Base-by-base conservation (phyloP, 2,113 vertebrate genomes). In the Atlantisia rogersi region DNA sequence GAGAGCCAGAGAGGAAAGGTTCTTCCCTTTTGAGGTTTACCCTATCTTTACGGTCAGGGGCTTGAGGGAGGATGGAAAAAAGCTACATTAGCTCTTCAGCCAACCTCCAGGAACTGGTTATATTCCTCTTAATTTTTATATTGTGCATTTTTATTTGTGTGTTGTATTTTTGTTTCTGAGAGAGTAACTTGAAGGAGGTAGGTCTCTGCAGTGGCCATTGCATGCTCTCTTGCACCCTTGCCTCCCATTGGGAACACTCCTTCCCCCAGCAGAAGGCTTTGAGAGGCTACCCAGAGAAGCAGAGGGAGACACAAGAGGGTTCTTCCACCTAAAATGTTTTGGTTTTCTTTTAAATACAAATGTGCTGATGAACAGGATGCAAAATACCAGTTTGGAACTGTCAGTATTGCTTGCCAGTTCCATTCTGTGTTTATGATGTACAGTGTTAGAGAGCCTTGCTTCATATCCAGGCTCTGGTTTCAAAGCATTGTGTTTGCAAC, bases 401-500 rank as follows among this genome's bases (percentile, higher is more conserved):
- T 80, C 71, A 67, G 65, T 79, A 75, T 44, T 68, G 82, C 42
- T 44, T 77, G 20, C 29, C 7, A 11, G 13, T 77, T 86, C 39
- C 15, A 10, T 67, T 87, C 52, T 78, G 60, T 65, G 20, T 83
- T 87, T 90, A n/a, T 48, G 70, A 52, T 84, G 46, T 11, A 40
- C 85, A 64, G 35, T 2, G 5, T 50, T 37, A 67, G 16, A n/a
- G 40, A 64, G 24, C 21, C 32, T 59, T 86, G 52, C 39, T 88
- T 90, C 42, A 29, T 62, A 35, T 15, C 37, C 44, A 68, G 64
- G 55, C 65, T 86, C 64, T 86, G 40, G 17, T 78, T 95, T 92
- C 89, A 94, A 80, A 92, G 53, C 80, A 48, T 75, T 69, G 4
- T 74, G 60, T 91, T 94, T 88, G 70, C 84, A 74, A 94, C 63